These are phyloP conservation scores for Cantharis lateralis DNA, from an alignment of 2,888 invertebrate genomes.

Conservation along the genomic window DNA sequence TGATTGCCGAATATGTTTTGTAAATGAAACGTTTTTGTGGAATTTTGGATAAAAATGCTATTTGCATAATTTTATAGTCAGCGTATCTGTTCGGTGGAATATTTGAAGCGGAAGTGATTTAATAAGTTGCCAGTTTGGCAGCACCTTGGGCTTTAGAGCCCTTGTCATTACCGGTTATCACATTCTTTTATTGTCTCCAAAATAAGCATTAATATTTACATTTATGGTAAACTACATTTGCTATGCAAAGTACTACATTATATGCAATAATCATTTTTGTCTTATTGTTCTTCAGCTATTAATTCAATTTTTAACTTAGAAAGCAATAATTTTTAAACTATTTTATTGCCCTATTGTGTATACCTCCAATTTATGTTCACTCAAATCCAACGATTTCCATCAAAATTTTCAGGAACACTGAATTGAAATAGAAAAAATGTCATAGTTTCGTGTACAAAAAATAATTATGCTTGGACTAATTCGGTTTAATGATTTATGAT, in stretches of 20 bases:
- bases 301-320: background rate
- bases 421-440: background rate
- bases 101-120: slow-evolving; percentile 31
- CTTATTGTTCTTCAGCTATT: background rate
- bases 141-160: slow-evolving; percentile 20
- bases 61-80: slow-evolving; percentile 51
- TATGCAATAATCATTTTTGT: background rate
- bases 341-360: background rate
- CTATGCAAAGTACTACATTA: background rate
- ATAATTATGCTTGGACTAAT: slow-evolving; percentile 4
- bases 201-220: slow-evolving; percentile 5
- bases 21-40: slow-evolving; percentile 50
- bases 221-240: slow-evolving; percentile 1
- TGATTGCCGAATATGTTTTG: slow-evolving; percentile 48
- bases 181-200: slow-evolving; percentile 3
- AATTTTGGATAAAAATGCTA: slow-evolving; percentile 49
- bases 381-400: background rate
- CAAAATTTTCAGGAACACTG: background rate
- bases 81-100: slow-evolving; percentile 29
- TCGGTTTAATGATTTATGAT: slow-evolving; percentile 31
- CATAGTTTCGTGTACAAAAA: background rate
- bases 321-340: background rate
- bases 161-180: slow-evolving; percentile 5
- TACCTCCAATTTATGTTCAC: background rate
- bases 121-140: slow-evolving; percentile 29